A percentile compares a stretch with the other conserved stretches of the same genome.
These are phyloP conservation scores for Euwallacea fornicatus DNA, from an alignment of 1,140 invertebrate genomes.

Conservation along the genomic window DNA sequence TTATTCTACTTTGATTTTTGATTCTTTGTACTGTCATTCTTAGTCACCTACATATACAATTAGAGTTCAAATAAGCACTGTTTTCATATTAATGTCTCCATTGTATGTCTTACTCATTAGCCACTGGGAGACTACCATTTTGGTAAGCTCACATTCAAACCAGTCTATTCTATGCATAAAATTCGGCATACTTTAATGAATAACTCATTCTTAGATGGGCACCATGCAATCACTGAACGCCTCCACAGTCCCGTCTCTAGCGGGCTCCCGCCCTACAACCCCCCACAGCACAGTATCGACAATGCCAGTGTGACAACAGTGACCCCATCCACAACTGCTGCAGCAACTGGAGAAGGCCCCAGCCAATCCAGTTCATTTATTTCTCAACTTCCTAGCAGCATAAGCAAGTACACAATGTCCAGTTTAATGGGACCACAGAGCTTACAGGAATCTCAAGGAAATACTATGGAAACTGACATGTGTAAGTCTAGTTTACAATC, in stretches of 20 bases:
- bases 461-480: too few species aligned
- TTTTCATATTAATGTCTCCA: too few species aligned
- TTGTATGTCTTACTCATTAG: conserved; percentile 16
- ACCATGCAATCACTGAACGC: conserved; percentile 83
- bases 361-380: conserved; percentile 45
- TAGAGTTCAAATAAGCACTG: too few species aligned
- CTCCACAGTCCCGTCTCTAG: conserved; percentile 79
- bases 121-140: conserved; percentile 23
- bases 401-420: conserved; percentile 33
- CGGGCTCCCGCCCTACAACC: conserved; percentile 82
- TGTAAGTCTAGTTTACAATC: too few species aligned
- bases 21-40: too few species aligned
- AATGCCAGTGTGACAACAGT: conserved; percentile 59
- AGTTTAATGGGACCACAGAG: conserved; percentile 16
- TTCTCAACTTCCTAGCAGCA: conserved; percentile 39
- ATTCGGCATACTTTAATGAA: background rate
- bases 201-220: conserved; percentile 66
- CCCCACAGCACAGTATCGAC: conserved; percentile 86
- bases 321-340: conserved; percentile 11
- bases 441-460: conserved; percentile 9
- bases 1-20: too few species aligned
- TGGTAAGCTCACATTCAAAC: conserved; percentile 20
- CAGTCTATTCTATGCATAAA: background rate
- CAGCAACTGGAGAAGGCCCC: conserved; percentile 31
- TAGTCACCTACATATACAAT: too few species aligned